Evolutionary conservation across 2,888 invertebrate genomes (phyloP), one percentile per base, ranked within the genome.

Genomic region (Ischnura elegans): DNA sequence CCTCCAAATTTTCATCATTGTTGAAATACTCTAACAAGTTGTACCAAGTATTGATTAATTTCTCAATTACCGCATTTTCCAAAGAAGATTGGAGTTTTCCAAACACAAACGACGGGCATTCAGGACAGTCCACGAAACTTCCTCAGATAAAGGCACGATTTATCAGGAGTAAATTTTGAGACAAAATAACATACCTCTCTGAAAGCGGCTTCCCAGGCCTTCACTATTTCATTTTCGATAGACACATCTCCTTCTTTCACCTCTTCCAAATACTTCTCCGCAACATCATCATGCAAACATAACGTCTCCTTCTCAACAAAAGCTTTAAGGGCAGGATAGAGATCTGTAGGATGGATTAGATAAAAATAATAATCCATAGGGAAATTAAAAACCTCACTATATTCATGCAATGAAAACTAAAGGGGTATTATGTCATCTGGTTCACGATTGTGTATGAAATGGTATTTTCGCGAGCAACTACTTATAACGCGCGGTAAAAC

Each of bases 171-270:
- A n/a, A n/a, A n/a, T n/a, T n/a, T n/a, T n/a, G n/a, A n/a, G n/a
- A n/a, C n/a, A n/a, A n/a, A n/a, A n/a, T n/a, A n/a, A n/a, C 95
- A 95, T 95, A 97, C 97, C 95, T 97, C 96, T 95, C 97, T 98
- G 95, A 98, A 98, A 13, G 97, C 96, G 94, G 97, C 98, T 95
- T 98, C 98, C 97, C 98, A 98, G 95, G 97, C 97, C 95, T 97
- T 97, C 1, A 98, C 97, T 25, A 98, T 96, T 45, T 97, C 97
- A 61, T 90, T 90, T 95, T 98, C 98, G 0, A 98, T 96, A 95
- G 98, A 97, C 0, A 97, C 95, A 94, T 97, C 97, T 94, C 97
- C 97, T 95, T 96, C 97, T 94, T 97, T 97, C 0, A 97, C 96
- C 93, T 97, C 96, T 93, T 97, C 96, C 0, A 98, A 96, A 0